Evolutionary conservation across 2,888 invertebrate species (phyloP).

Genomic region (Drosophila aldrichi): DNA sequence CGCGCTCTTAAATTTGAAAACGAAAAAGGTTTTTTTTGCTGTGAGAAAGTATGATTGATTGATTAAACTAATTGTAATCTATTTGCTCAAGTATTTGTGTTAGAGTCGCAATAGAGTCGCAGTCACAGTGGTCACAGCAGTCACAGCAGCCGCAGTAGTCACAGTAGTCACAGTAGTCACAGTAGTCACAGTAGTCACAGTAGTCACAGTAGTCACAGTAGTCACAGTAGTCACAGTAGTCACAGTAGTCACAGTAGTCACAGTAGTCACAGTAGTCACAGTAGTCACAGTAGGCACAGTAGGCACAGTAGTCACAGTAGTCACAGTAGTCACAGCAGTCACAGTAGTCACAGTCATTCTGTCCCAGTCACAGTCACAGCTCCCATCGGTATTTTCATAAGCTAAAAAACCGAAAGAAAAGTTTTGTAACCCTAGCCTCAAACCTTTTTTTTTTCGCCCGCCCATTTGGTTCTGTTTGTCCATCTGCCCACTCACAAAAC

Average conservation of each 20-base stretch:
- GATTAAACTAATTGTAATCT: slow-evolving; percentile 6
- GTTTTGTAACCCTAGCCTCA: slow-evolving; percentile 4
- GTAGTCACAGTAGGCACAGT: too few species aligned
- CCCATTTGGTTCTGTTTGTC: background rate
- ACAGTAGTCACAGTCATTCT: too few species aligned
- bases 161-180: too few species aligned
- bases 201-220: too few species aligned
- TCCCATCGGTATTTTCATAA: background rate
- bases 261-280: background rate
- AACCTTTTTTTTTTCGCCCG: background rate
- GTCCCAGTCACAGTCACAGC: background rate
- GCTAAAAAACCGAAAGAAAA: background rate
- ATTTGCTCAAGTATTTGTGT: slow-evolving; percentile 7
- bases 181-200: too few species aligned
- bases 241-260: background rate
- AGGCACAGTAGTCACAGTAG: too few species aligned
- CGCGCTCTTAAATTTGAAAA: too few species aligned
- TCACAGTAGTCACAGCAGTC: too few species aligned
- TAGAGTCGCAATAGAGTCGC: too few species aligned
- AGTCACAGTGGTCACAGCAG: too few species aligned
- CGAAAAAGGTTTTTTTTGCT: too few species aligned
- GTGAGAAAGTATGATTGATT: background rate
- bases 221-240: background rate
- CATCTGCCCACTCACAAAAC: slow-evolving; percentile 15
- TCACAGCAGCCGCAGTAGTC: too few species aligned